Conservation (phyloP, 2,888 invertebrate genomes). For the Dryocosmus kuriphilus region DNA sequence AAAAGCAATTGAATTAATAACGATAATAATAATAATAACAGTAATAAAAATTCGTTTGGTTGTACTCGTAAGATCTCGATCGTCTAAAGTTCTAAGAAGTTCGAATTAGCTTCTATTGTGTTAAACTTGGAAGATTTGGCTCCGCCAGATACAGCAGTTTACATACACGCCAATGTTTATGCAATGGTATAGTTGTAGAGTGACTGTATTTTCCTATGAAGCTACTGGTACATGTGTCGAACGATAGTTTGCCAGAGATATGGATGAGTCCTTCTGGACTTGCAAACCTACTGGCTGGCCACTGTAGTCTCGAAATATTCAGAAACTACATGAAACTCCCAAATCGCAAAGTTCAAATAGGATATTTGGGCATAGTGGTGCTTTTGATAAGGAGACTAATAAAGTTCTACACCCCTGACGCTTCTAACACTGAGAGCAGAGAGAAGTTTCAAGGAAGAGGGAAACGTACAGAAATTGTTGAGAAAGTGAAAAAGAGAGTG, state of each 20-base stretch:
- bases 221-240: slow-evolving; percentile 24
- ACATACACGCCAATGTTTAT: too few relatives aligned
- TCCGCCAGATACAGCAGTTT: too few relatives aligned
- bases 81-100: not conserved
- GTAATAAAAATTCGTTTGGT: not conserved
- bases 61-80: not conserved
- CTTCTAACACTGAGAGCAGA: slow-evolving; percentile 21
- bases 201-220: slow-evolving; percentile 14
- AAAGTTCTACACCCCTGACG: slow-evolving; percentile 64
- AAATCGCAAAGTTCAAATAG: slow-evolving; percentile 68
- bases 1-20: too few relatives aligned
- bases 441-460: slow-evolving; percentile 9
- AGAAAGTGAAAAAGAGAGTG: too few relatives aligned
- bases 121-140: not conserved
- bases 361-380: slow-evolving; percentile 64
- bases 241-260: slow-evolving; percentile 62
- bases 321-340: slow-evolving; percentile 57
- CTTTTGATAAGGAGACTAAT: slow-evolving; percentile 75
- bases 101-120: not conserved
- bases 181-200: not conserved
- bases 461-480: not conserved
- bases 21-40: too few relatives aligned
- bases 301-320: slow-evolving; percentile 72
- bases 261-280: slow-evolving; percentile 72
- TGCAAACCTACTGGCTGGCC: slow-evolving; percentile 69